Base-by-base conservation (phyloP, 2,888 invertebrate species). In the Ctenicera cuprea region DNA sequence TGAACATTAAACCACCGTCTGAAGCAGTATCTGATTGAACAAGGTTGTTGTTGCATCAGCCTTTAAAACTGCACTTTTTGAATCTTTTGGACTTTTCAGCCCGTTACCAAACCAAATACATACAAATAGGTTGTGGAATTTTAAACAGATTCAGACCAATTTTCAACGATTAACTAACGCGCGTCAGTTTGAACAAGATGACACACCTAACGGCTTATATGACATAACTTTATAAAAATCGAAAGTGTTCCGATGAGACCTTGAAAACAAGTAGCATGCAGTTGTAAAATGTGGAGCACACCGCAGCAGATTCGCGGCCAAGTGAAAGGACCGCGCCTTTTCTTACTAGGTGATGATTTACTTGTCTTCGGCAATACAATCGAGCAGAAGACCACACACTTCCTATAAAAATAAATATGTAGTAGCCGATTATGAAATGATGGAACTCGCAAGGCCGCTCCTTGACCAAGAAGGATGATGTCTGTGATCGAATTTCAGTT, bases 321-420 rank as follows among this genome's bases (percentile, higher is more conserved):
- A 67, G 78, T 77, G 78, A 78, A 78, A 78, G 78, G 77, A 76
- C 78, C 76, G 67, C 77, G 69, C 78, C 77, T 76, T 61, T 66
- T 69, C 38, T 26, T 65, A 26, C 16, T 3, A 38, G 22, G 59
- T 62, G 62, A 66, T 54, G 63, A 20, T 33, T 65, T 65, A 38
- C 20, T 20, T 12, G 30, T 65, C 48, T 26, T 50, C 50, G 12
- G 20, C 12, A 50, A 50, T 11, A 20, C 5, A 50, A 22, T 22
- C 22, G 22, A 20, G 5, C 18, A 22, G 22, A 22, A 12, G 22
- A 20, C 7, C 18, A 11, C 12, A 22, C 1, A 12, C 20, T 50
- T 20, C 50, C 5, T 12, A 9, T 20, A 50, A 50, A 50, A 50
- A 18, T 18, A 45, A 45, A 45, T 45, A 18, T 18, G 18, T 7